Evolutionary conservation across 2,888 invertebrate genomes (phyloP).

Genomic region (Torymus texanus): DNA sequence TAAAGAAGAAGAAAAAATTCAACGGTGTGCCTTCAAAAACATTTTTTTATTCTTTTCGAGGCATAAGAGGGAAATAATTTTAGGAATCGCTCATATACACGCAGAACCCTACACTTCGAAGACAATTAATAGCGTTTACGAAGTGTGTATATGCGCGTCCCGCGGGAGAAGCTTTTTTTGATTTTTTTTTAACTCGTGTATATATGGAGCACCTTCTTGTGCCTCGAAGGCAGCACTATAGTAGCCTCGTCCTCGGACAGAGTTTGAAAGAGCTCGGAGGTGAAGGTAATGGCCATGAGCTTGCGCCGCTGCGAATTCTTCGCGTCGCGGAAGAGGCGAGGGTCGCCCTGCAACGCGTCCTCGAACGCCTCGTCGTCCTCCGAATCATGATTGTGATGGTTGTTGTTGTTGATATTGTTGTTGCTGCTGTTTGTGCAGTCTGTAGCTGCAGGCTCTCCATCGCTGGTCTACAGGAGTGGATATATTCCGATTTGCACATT

Average conservation of each 20-base stretch:
- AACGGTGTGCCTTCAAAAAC: too few species aligned
- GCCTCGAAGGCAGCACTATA: slow-evolving; percentile 59
- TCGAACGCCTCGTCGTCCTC: slow-evolving; percentile 57
- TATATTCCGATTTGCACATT: too few species aligned
- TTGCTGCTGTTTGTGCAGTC: too few species aligned
- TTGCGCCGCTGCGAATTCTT: slow-evolving; percentile 65
- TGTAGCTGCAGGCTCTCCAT: slow-evolving; percentile 1
- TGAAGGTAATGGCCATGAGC: slow-evolving; percentile 68
- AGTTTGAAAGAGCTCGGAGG: slow-evolving; percentile 69
- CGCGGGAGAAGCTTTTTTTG: neutral
- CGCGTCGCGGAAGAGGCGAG: slow-evolving; percentile 53
- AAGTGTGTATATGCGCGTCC: too few species aligned
- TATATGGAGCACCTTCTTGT: slow-evolving; percentile 22
- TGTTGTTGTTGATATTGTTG: too few species aligned
- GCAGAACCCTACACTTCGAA: too few species aligned
- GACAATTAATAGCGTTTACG: too few species aligned
- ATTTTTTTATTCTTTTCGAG: too few species aligned
- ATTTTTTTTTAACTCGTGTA: neutral
- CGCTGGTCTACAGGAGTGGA: slow-evolving; percentile 22
- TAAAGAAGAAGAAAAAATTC: too few species aligned
- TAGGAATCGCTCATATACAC: too few species aligned
- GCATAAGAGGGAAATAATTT: too few species aligned
- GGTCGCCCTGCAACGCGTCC: slow-evolving; percentile 57
- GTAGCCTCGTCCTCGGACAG: slow-evolving; percentile 68
- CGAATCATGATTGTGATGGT: slow-evolving; percentile 28